Base-by-base conservation (phyloP, 2,113 vertebrate genomes). In the Uropsilus gracilis region DNA sequence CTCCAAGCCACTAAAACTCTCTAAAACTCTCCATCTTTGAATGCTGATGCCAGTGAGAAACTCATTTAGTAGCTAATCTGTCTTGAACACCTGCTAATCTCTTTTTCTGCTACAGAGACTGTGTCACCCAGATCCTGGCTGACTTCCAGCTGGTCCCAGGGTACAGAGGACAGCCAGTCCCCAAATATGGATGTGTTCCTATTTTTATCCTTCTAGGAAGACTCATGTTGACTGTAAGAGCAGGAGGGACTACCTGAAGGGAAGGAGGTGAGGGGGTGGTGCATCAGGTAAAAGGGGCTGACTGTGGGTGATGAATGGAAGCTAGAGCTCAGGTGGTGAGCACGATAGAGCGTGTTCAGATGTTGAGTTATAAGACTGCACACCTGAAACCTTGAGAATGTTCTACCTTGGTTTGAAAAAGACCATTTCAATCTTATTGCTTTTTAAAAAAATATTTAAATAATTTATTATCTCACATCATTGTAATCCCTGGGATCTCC, bases 11-110 rank as follows among this genome's bases (percentile, higher is more conserved):
- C 75, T 89, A 86, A 84, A 20, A 20, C 53, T 83, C 81, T 61
- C 34, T 26, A 57, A 66, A 85, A 48, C 44, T 13, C 32, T 85
- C 68, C 59, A 24, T 94, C 72, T 88, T 37, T 50, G 48, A 90
- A 89, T 85, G 20, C 71, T 37, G 81, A 59, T 86, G 77, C 82
- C 68, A 93, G 44, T 28, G 87, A 96, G 85, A 81, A 94, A 53
- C 68, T 91, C 59, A 93, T 90, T 92, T 73, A 61, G 71, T 61
- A 48, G 28, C 87, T 95, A 86, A 96, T 94, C 94, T 96, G 76
- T 42, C 71, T 94, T 93, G 92, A 92, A 89, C 77, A 96, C 88
- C 76, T 96, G 82, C 63, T 90, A 50, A 94, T 90, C 84, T 95
- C 63, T 82, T 64, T 81, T 94, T 94, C 53, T 72, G 86, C 90